Evolutionary conservation across 2,797 vertebrate genomes (phyloP).

Genomic region (Danio kyathit): DNA sequence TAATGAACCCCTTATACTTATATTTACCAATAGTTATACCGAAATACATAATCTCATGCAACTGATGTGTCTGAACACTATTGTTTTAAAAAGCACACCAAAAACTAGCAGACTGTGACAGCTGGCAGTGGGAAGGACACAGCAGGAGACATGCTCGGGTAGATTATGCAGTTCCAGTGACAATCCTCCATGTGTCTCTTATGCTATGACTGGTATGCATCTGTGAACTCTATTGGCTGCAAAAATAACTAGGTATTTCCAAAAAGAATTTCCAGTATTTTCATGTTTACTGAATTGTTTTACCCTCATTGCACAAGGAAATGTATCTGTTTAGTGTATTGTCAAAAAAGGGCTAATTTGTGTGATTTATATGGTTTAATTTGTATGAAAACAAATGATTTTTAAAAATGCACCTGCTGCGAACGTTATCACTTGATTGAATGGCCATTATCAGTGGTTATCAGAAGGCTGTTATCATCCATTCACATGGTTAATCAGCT

Average conservation of each 20-base stretch:
- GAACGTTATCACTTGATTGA: no score
- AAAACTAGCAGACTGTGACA: conserved; percentile 49
- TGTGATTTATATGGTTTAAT: no score
- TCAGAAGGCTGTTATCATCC: no score
- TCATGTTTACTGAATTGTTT: neutral
- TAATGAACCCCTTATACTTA: conserved; percentile 68
- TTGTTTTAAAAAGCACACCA: conserved; percentile 52
- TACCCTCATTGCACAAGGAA: neutral
- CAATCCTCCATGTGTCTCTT: conserved; percentile 2
- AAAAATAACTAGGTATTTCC: neutral
- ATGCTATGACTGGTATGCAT: conserved; percentile 5
- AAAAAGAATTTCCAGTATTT: neutral
- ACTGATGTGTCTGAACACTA: conserved; percentile 53
- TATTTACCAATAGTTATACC: conserved; percentile 78
- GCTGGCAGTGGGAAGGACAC: conserved; percentile 43
- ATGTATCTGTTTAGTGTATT: no score
- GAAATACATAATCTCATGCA: conserved; percentile 59
- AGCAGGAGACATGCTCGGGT: conserved; percentile 34
- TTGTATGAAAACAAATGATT: no score
- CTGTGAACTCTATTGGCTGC: neutral
- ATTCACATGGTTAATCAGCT: no score
- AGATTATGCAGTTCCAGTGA: conserved; percentile 14
- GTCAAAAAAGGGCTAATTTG: no score
- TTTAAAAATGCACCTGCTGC: no score
- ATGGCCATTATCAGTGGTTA: no score